phyloP scores from a whole-genome alignment of 2,888 invertebrate species.

The Andrena trimmerana region DNA sequence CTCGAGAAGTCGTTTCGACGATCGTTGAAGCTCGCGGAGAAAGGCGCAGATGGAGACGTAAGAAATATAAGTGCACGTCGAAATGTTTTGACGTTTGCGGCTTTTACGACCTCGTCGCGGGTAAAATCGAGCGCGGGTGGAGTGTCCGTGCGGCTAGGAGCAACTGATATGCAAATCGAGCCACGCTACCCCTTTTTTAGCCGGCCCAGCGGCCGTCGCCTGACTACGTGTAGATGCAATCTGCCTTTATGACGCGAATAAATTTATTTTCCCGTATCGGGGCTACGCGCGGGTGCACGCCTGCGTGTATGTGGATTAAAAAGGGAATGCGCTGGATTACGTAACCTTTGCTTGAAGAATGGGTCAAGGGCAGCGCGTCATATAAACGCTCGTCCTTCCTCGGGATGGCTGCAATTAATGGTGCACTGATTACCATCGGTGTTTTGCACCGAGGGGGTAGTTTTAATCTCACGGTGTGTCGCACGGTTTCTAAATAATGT shows the following conservation, averaged over 20 bases:
- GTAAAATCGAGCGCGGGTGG: slow-evolving; percentile 13
- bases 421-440: slow-evolving; percentile 4
- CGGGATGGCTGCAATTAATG: slow-evolving; percentile 13
- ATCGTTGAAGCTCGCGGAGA: no score
- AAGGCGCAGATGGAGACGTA: not conserved
- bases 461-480: not conserved
- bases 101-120: slow-evolving; percentile 4
- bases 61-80: not conserved
- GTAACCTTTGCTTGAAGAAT: slow-evolving; percentile 37
- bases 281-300: not conserved
- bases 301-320: not conserved
- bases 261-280: slow-evolving; percentile 44
- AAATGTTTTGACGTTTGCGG: slow-evolving; percentile 7
- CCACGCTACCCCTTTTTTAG: slow-evolving; percentile 36
- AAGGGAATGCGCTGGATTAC: slow-evolving; percentile 30
- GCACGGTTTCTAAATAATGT: no score
- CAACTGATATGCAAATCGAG: slow-evolving; percentile 55
- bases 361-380: slow-evolving; percentile 52
- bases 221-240: slow-evolving; percentile 46
- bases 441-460: slow-evolving; percentile 1
- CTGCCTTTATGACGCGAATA: slow-evolving; percentile 49
- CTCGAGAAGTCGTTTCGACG: not conserved
- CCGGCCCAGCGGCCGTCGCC: slow-evolving; percentile 18
- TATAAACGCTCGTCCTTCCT: slow-evolving; percentile 1
- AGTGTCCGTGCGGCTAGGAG: slow-evolving; percentile 27